phyloP scores from a whole-genome alignment of 2,113 vertebrate genomes.

The Cottus gobio region DNA sequence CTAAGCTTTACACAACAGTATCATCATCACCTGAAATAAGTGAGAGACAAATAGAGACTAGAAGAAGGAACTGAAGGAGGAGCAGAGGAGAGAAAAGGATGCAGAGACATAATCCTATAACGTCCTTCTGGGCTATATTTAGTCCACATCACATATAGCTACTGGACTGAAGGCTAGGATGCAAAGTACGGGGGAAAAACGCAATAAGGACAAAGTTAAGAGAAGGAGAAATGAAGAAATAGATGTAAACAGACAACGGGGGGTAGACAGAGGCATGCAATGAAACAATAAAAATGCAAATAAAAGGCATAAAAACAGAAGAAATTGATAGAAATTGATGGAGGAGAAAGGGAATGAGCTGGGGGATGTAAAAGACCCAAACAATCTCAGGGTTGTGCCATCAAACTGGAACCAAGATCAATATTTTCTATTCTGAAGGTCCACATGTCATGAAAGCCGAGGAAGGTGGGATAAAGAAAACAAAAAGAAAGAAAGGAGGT shows the following conservation, averaged over 20 bases:
- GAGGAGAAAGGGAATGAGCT: conserved; percentile 46
- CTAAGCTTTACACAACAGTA: background rate
- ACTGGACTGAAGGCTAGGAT: conserved; percentile 46
- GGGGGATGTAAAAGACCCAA: conserved; percentile 49
- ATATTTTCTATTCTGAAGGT: conserved; percentile 36
- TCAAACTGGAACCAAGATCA: conserved; percentile 45
- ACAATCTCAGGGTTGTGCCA: conserved; percentile 33
- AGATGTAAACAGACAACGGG: conserved; percentile 59
- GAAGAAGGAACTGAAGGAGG: conserved; percentile 21
- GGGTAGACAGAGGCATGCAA: conserved; percentile 42
- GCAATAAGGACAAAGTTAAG: conserved; percentile 54
- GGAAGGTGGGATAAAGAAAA: conserved; percentile 2
- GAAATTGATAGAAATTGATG: conserved; percentile 58
- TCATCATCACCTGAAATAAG: conserved; percentile 17
- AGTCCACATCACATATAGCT: conserved; percentile 54
- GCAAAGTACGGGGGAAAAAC: conserved; percentile 27
- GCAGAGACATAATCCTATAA: conserved; percentile 66
- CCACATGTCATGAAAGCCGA: conserved; percentile 18
- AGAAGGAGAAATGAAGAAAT: conserved; percentile 56
- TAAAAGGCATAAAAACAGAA: conserved; percentile 57
- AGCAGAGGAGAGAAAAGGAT: conserved; percentile 30
- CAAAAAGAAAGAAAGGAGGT: background rate
- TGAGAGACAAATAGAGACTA: conserved; percentile 10
- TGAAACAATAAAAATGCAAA: conserved; percentile 81
- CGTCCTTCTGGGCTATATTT: conserved; percentile 69